Evolutionary conservation across 1,140 invertebrate genomes (phyloP).

Genomic region (Marisa cornuarietis): DNA sequence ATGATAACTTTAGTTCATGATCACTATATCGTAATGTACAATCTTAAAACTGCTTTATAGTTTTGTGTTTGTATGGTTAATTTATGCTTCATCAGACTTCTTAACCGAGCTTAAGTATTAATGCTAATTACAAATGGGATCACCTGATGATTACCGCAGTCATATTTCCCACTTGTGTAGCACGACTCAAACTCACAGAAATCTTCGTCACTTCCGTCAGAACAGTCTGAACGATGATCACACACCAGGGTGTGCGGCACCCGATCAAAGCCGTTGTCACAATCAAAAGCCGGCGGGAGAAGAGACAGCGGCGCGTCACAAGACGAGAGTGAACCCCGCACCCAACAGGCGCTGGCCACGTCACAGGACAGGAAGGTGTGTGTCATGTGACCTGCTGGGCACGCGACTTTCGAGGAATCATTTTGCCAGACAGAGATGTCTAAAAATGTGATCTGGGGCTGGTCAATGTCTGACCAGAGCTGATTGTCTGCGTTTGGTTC

Average conservation of each 20-base stretch:
- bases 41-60: too few species aligned
- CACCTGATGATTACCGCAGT: background rate
- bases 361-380: constrained; percentile 17
- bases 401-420: background rate
- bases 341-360: constrained; percentile 13
- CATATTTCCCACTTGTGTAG: background rate
- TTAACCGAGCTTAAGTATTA: too few species aligned
- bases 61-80: too few species aligned
- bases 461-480: background rate
- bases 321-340: background rate
- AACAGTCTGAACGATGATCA: constrained; percentile 6
- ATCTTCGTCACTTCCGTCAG: constrained; percentile 8
- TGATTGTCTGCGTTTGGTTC: background rate
- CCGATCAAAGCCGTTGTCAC: background rate
- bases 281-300: background rate
- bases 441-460: background rate
- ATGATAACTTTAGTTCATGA: too few species aligned
- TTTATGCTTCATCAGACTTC: too few species aligned
- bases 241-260: constrained; percentile 16
- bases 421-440: background rate
- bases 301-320: background rate
- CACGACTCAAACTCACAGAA: constrained; percentile 11
- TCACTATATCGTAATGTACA: too few species aligned
- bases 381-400: constrained; percentile 16
- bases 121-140: background rate